phyloP scores from a whole-genome alignment of 2,888 invertebrate genomes.

The Danaus chrysippus region DNA sequence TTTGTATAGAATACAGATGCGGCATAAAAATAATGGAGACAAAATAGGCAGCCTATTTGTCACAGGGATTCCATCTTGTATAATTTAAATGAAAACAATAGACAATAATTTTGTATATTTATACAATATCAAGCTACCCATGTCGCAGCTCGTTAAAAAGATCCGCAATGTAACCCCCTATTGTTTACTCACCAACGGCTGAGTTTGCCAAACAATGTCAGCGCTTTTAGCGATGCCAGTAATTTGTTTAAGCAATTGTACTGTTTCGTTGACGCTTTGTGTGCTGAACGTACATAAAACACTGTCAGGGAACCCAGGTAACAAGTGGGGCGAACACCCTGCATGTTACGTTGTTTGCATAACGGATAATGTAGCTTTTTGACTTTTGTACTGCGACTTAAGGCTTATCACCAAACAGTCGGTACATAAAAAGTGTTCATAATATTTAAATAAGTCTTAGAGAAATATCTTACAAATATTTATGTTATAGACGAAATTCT shows the following conservation, averaged over 20 bases:
- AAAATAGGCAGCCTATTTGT: too few species aligned
- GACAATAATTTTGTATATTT: constrained; percentile 14
- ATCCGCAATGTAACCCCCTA: constrained; percentile 26
- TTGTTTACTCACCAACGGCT: constrained; percentile 20
- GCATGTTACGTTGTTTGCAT: constrained; percentile 18
- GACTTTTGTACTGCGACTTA: neutral
- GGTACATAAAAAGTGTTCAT: too few species aligned
- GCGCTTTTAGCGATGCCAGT: constrained; percentile 21
- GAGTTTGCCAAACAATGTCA: constrained; percentile 13
- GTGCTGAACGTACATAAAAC: constrained; percentile 16
- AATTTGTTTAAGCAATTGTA: constrained; percentile 20
- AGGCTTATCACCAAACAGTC: too few species aligned
- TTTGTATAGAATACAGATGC: too few species aligned
- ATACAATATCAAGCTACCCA: constrained; percentile 12
- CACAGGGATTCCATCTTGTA: constrained; percentile 1
- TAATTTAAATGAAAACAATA: constrained; percentile 15
- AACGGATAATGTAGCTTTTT: constrained; percentile 15
- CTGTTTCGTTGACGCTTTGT: constrained; percentile 18
- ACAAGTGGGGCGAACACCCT: constrained; percentile 27
- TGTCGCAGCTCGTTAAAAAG: constrained; percentile 21
- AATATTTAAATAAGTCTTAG: too few species aligned
- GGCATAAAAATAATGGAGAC: too few species aligned
- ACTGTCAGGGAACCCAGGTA: constrained; percentile 25
- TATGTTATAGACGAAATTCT: too few species aligned
- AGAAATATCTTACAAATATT: too few species aligned